Conservation (phyloP, 2,888 invertebrate genomes). For the Penaeus monodon region DNA sequence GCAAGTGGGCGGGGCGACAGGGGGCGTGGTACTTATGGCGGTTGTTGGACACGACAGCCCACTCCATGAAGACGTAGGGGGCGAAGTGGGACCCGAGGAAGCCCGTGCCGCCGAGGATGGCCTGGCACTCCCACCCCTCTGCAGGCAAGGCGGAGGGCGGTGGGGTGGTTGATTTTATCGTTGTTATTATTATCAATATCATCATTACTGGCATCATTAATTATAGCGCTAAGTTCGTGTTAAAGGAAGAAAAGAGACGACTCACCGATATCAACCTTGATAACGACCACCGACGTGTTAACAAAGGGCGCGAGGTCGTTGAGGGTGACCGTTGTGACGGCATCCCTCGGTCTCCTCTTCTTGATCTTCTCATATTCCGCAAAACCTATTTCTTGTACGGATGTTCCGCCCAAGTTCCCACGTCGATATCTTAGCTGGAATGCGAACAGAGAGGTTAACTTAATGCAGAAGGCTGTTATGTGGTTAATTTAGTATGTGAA, state of each 20-base stretch:
- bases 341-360: slow-evolving; percentile 10
- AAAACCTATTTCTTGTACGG: slow-evolving; percentile 19
- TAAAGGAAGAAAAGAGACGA: neutral
- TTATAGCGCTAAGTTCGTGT: neutral
- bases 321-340: slow-evolving; percentile 31
- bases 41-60: slow-evolving; percentile 51
- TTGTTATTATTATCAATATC: neutral
- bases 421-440: slow-evolving; percentile 36
- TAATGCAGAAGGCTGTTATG: no score
- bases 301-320: slow-evolving; percentile 35
- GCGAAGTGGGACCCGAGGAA: slow-evolving; percentile 27
- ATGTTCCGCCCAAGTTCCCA: slow-evolving; percentile 48
- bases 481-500: no score
- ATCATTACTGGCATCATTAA: no score
- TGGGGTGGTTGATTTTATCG: neutral
- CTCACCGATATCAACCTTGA: slow-evolving; percentile 48
- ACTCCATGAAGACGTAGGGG: slow-evolving; percentile 56
- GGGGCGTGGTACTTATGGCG: slow-evolving; percentile 49
- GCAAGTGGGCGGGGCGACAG: slow-evolving; percentile 36
- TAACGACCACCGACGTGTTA: slow-evolving; percentile 22
- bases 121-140: slow-evolving; percentile 53
- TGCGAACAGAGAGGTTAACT: neutral
- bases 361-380: slow-evolving; percentile 8
- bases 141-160: slow-evolving; percentile 1
- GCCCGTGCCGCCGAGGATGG: slow-evolving; percentile 28